Conservation (phyloP, 2,888 invertebrate species). For the Chalcis sispes region DNA sequence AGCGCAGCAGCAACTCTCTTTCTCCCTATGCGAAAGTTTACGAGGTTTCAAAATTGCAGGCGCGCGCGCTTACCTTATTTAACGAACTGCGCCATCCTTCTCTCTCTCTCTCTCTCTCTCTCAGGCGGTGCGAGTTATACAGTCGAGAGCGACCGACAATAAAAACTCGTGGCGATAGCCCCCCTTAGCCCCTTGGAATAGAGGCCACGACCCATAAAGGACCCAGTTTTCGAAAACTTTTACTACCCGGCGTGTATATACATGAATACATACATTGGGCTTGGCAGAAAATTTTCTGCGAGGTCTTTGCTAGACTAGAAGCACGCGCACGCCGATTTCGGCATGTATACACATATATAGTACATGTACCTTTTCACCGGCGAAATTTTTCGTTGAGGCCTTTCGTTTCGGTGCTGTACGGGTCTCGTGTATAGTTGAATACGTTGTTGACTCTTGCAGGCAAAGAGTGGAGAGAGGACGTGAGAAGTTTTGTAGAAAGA, state of each 20-base stretch:
- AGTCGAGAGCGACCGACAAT: conserved; percentile 8
- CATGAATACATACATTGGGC: not conserved
- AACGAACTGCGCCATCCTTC: not conserved
- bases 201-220: conserved; percentile 52
- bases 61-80: conserved; percentile 49
- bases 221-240: conserved; percentile 55
- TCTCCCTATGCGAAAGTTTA: conserved; percentile 53
- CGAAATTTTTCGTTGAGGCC: too few species aligned
- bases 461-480: too few species aligned
- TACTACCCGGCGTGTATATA: conserved; percentile 36
- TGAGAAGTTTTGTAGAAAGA: too few species aligned
- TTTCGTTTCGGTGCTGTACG: too few species aligned
- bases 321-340: too few species aligned
- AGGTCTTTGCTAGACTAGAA: too few species aligned
- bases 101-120: conserved; percentile 4
- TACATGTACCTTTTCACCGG: too few species aligned
- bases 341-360: too few species aligned
- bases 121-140: not conserved
- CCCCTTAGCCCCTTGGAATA: conserved; percentile 18
- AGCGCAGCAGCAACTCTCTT: too few species aligned
- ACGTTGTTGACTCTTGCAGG: too few species aligned
- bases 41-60: conserved; percentile 35
- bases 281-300: too few species aligned
- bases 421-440: too few species aligned
- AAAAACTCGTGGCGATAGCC: conserved; percentile 33